Evolutionary conservation across 2,888 invertebrate genomes (phyloP).

Genomic region (Coenonympha arcania): DNA sequence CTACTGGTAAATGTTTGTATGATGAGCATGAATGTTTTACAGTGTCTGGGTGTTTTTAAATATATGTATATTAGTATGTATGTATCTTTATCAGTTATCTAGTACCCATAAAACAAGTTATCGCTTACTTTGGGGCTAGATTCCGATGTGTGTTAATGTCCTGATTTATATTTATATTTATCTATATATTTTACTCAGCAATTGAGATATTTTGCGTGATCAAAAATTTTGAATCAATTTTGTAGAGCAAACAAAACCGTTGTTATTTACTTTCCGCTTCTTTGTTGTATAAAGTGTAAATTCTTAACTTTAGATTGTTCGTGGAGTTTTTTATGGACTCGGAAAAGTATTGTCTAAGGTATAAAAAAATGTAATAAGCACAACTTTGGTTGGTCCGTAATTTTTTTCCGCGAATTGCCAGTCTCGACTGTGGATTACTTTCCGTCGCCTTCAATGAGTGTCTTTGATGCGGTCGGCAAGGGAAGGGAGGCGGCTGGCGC

Average conservation of each 20-base stretch:
- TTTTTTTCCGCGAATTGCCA: conserved; percentile 8
- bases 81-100: too few species aligned
- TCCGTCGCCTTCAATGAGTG: conserved; percentile 53
- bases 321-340: neutral
- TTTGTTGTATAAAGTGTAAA: neutral
- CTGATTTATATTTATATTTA: too few species aligned
- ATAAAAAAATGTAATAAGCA: neutral
- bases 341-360: neutral
- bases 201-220: neutral
- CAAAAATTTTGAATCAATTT: neutral
- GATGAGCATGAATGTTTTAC: too few species aligned
- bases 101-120: too few species aligned
- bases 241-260: neutral
- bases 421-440: conserved; percentile 31
- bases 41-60: too few species aligned
- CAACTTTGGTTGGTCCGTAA: neutral
- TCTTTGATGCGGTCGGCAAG: conserved; percentile 62
- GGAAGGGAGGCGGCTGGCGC: conserved; percentile 57
- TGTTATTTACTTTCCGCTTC: neutral
- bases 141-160: too few species aligned
- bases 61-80: too few species aligned
- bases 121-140: too few species aligned
- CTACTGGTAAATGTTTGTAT: too few species aligned
- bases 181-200: too few species aligned
- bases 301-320: neutral